Base-by-base conservation (phyloP, 2,888 invertebrate species). In the Mesorhabditis belari region DNA sequence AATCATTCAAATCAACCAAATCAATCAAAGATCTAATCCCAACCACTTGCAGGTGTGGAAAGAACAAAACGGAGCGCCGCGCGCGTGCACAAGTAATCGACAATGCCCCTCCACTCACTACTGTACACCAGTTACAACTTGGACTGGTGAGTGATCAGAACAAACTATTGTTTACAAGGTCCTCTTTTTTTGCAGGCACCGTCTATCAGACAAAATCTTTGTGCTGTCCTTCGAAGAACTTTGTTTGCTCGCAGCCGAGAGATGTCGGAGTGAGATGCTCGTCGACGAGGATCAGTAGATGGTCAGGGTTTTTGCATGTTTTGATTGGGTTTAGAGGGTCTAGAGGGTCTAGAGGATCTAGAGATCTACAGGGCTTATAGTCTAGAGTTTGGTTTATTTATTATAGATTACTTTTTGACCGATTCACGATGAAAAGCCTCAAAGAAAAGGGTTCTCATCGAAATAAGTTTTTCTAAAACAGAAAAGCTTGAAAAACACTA, bases 191-290 rank as follows among this genome's bases (percentile, higher is more conserved):
- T 58, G 5, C 55, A 63, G 63, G 73, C 59, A 77, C 75, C 27
- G 72, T 75, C 23, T 79, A 79, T 64, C 79, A 79, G 61, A 79
- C 79, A 9, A 79, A 79, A 62, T 70, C 73, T 21, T 69, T 79
- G 29, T 79, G 79, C 62, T 79, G 79, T 62, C 79, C 79, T 9
- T 76, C 77, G 12, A 79, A 79, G 70, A 79, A 79, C 65, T 80
- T 72, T 63, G 77, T 80, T 19, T 80, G 80, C 67, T 69, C 68
- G 5, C 78, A 77, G 61, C 76, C 75, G 4, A 62, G 75, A 23
- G 79, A 80, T 65, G 72, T 74, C 25, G 80, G 80, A 44, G 76
- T 77, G 28, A 68, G 79, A 12, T 73, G 71, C 63, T 63, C 63
- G 0, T 62, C 60, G 49, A 71, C 71, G 19, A 57, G 73, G 56